These are phyloP conservation scores for Pangasianodon gigas DNA, from an alignment of 2,113 vertebrate genomes.

Conservation along the genomic window DNA sequence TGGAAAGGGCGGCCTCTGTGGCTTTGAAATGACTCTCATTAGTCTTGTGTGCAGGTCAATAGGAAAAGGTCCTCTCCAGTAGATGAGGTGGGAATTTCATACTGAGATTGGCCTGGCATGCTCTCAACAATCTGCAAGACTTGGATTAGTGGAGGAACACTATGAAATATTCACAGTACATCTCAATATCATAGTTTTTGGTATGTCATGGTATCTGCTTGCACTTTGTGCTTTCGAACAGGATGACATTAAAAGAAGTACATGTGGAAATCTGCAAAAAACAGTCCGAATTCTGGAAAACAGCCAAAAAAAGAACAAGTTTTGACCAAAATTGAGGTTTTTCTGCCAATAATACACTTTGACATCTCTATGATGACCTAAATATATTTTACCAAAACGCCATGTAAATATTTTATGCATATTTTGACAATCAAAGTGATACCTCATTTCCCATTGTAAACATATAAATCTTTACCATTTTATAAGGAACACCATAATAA, in stretches of 20 bases:
- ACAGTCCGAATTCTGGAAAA: not conserved
- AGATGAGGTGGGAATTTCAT: slow-evolving; percentile 21
- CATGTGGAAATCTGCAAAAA: not conserved
- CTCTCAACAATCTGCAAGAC: not conserved
- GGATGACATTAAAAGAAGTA: not conserved
- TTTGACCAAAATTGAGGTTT: not conserved
- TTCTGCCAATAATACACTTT: not conserved
- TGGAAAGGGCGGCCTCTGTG: slow-evolving; percentile 23
- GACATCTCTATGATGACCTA: not conserved
- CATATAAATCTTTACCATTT: not conserved
- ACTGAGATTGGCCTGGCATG: not conserved
- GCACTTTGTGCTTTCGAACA: not conserved
- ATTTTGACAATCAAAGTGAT: not conserved
- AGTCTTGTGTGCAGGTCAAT: slow-evolving; percentile 50
- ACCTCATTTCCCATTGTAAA: not conserved
- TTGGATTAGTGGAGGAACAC: not conserved
- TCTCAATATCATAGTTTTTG: not conserved
- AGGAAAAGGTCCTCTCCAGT: slow-evolving; percentile 48
- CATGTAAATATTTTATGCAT: not conserved
- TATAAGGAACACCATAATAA: not conserved
- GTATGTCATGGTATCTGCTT: too few species aligned
- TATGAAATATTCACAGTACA: not conserved
- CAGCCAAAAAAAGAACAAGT: not conserved
- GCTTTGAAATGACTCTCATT: slow-evolving; percentile 53
- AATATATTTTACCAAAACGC: not conserved